Evolutionary conservation across 2,113 vertebrate species (phyloP), one percentile per base, ranked within the genome.

Genomic region (Cynopterus brachyotis): DNA sequence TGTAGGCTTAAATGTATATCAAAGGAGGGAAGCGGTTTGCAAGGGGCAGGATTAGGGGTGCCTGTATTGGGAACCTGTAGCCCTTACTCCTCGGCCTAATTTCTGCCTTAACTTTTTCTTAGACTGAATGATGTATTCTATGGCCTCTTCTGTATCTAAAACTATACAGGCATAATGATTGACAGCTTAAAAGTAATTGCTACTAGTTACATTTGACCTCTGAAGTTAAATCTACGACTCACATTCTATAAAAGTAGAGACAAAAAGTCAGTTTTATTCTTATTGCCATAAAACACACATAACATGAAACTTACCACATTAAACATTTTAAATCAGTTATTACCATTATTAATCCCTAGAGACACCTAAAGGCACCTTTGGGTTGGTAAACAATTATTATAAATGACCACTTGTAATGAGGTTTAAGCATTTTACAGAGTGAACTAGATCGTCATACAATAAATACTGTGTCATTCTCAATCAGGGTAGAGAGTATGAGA

Each of bases 1-100:
- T 1, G 16, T 26, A 15, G 45, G 59, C 59, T 22, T 19, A 28
- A 20, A 26, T n/a, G 24, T 13, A 19, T 19, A 3, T 20, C 35
- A n/a, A 40, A 47, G 20, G 5, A 57, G 20, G 30, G 53, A 32
- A 64, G 57, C 40, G 1, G 15, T 9, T 11, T 28, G 67, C 37
- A 24, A 30, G 20, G 1, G 17, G 6, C 0, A 0, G 73, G 4
- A 7, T 8, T 35, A 50, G 45, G 9, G 57, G 20, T 2, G 17
- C 9, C 32, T 30, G 28, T 9, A 50, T 1, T 9, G 32, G 50
- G 7, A 28, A 32, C 10, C 35, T 5, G 5, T 0, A 28, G 53
- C 17, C 70, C 35, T 9, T 28, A 62, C 59, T 42, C 12, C 67
- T 19, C 15, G 86, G 28, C 35, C 80, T 37, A 15, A 40, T 26